These are phyloP conservation scores for Heliopora coerulea DNA, from an alignment of 92 coral and sea anemone genomes.

Conservation along the genomic window DNA sequence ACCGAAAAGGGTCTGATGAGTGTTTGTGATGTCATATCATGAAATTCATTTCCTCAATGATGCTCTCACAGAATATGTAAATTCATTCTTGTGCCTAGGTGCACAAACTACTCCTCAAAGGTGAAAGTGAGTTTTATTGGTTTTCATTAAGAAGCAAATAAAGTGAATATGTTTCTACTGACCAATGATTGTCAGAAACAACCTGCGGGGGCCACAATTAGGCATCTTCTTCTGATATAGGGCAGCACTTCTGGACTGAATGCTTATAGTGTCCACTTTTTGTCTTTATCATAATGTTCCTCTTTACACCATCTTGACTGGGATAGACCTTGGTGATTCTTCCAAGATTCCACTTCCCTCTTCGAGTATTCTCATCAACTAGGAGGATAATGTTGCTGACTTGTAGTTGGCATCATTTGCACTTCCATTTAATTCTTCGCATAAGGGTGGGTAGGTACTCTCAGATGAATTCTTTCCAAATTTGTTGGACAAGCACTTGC, in stretches of 20 bases:
- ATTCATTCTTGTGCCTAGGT: too few species aligned
- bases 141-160: too few species aligned
- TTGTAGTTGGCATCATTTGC: not conserved
- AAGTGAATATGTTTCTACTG: too few species aligned
- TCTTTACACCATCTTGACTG: constrained; percentile 32
- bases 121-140: too few species aligned
- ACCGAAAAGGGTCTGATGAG: too few species aligned
- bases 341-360: constrained; percentile 45
- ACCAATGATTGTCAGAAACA: too few species aligned
- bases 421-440: constrained; percentile 33
- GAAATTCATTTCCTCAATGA: too few species aligned
- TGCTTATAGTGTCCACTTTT: constrained; percentile 21
- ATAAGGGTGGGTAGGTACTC: constrained; percentile 18
- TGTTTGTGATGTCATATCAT: too few species aligned
- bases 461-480: constrained; percentile 20
- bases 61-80: too few species aligned
- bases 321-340: constrained; percentile 25
- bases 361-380: constrained; percentile 38
- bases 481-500: constrained; percentile 44
- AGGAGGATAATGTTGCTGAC: constrained; percentile 42
- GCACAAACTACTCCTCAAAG: too few species aligned
- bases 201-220: constrained; percentile 1
- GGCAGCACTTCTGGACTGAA: constrained; percentile 51
- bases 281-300: constrained; percentile 45
- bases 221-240: constrained; percentile 12